Conservation (phyloP, 2,888 invertebrate species). For the Cordylochernes scorpioides region DNA sequence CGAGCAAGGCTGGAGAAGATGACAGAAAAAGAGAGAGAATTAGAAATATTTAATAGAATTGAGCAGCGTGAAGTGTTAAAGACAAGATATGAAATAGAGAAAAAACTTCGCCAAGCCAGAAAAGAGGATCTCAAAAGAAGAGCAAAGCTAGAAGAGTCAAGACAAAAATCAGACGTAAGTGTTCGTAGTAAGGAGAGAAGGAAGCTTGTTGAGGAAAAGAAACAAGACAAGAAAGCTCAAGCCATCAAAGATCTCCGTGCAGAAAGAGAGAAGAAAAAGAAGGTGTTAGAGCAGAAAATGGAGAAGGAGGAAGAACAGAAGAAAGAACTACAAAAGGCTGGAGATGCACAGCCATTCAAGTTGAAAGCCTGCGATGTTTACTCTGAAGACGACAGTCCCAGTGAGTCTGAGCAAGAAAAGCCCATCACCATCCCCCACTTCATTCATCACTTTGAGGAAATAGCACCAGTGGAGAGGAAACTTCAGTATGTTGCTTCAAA, state of each 20-base stretch:
- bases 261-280: conserved; percentile 62
- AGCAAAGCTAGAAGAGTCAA: conserved; percentile 13
- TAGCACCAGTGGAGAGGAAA: too few relatives aligned
- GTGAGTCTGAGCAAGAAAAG: too few relatives aligned
- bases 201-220: conserved; percentile 62
- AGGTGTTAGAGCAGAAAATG: conserved; percentile 31
- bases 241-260: conserved; percentile 79
- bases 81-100: conserved; percentile 81
- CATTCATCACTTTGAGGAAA: too few relatives aligned
- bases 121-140: conserved; percentile 33
- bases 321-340: conserved; percentile 16
- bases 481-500: conserved; percentile 37
- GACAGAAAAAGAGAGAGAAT: conserved; percentile 89
- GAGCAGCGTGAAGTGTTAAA: conserved; percentile 79
- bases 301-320: conserved; percentile 11
- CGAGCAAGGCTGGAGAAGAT: conserved; percentile 59
- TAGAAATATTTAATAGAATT: conserved; percentile 83
- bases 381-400: conserved; percentile 41
- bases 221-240: conserved; percentile 54
- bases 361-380: conserved; percentile 83
- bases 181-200: conserved; percentile 54
- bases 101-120: conserved; percentile 57
- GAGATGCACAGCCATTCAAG: conserved; percentile 33
- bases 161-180: conserved; percentile 29
- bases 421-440: too few relatives aligned